phyloP scores from a whole-genome alignment of 2,888 invertebrate species.

The Mellilla xanthometata region DNA sequence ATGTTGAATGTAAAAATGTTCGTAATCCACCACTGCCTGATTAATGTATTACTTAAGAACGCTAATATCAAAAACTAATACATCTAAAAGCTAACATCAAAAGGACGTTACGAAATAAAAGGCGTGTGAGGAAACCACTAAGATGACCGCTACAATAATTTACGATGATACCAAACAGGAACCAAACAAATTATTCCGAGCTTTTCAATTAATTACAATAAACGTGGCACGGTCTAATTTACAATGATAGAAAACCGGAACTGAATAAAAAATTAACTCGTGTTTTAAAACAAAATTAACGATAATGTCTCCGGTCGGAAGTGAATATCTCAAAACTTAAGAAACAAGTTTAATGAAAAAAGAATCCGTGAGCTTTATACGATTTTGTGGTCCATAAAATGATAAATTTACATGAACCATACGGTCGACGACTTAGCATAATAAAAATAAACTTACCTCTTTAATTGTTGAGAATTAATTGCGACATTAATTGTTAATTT shows the following conservation, averaged over 20 bases:
- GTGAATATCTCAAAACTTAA: slow-evolving; percentile 26
- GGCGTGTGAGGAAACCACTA: slow-evolving; percentile 1
- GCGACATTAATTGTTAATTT: slow-evolving; percentile 45
- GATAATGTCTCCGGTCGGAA: slow-evolving; percentile 27
- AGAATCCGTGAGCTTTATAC: slow-evolving; percentile 39
- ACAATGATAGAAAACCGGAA: slow-evolving; percentile 28
- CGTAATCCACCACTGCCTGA: too few species aligned
- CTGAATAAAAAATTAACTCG: slow-evolving; percentile 25
- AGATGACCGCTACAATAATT: slow-evolving; percentile 6
- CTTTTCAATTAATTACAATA: slow-evolving; percentile 17
- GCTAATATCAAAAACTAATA: too few species aligned
- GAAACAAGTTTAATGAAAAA: slow-evolving; percentile 41
- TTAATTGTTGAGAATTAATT: slow-evolving; percentile 58
- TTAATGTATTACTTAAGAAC: too few species aligned
- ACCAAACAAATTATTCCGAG: slow-evolving; percentile 1
- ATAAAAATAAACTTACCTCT: slow-evolving; percentile 50
- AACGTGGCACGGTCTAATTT: slow-evolving; percentile 16
- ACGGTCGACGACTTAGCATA: slow-evolving; percentile 47
- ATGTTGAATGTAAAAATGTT: too few species aligned
- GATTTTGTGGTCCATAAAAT: slow-evolving; percentile 51
- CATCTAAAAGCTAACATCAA: too few species aligned
- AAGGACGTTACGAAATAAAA: neutral
- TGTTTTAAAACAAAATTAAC: slow-evolving; percentile 27
- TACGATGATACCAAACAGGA: slow-evolving; percentile 12
- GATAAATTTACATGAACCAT: slow-evolving; percentile 57